These are phyloP conservation scores for Drosophila austrosaltans DNA, from an alignment of 2,888 invertebrate species.

Conservation along the genomic window DNA sequence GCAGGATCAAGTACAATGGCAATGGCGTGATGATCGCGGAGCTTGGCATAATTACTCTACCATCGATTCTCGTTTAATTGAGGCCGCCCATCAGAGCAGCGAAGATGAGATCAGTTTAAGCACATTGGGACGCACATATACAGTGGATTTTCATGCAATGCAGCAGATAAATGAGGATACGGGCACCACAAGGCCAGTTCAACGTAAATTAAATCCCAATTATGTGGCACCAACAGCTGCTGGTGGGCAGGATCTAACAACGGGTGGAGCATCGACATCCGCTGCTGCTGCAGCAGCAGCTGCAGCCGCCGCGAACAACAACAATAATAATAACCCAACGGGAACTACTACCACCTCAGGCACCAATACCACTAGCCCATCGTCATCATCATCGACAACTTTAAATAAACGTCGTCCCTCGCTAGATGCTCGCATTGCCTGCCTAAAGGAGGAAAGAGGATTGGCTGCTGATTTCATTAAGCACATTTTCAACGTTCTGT, in stretches of 20 bases:
- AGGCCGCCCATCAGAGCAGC: constrained; percentile 96
- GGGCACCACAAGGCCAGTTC: constrained; percentile 96
- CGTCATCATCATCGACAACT: constrained; percentile 9
- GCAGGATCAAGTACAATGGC: constrained; percentile 95
- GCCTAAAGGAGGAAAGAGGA: constrained; percentile 88
- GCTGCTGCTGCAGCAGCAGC: constrained; percentile 17
- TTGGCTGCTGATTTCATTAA: constrained; percentile 88
- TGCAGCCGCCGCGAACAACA: constrained; percentile 1
- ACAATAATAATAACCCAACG: constrained; percentile 34
- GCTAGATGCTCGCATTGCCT: constrained; percentile 88
- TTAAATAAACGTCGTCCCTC: constrained; percentile 76
- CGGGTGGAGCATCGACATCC: constrained; percentile 32
- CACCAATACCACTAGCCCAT: constrained; percentile 10
- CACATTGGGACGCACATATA: constrained; percentile 96
- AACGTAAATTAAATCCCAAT: constrained; percentile 89
- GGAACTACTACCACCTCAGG: constrained; percentile 23
- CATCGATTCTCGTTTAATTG: constrained; percentile 96
- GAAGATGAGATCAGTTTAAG: constrained; percentile 98
- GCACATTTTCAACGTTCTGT: constrained; percentile 96
- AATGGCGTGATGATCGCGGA: constrained; percentile 98
- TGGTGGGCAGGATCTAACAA: constrained; percentile 77
- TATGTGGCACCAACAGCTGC: constrained; percentile 81
- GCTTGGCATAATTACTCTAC: constrained; percentile 96
- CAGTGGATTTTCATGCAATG: constrained; percentile 98
- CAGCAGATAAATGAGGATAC: constrained; percentile 99